phyloP scores from a whole-genome alignment of 2,113 vertebrate species.

The Rhabdornis inornatus region DNA sequence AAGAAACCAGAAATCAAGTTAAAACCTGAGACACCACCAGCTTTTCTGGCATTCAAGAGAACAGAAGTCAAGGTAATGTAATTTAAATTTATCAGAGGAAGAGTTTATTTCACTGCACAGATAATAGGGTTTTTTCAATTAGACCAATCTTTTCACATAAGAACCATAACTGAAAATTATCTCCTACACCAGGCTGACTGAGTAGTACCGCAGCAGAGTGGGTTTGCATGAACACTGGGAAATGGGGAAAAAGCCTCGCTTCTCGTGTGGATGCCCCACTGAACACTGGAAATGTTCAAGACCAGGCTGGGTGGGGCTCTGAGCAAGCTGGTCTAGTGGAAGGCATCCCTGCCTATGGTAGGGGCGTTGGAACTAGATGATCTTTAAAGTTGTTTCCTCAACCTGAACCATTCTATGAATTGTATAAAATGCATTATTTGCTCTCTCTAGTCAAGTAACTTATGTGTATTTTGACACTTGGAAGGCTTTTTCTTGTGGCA shows the following conservation, averaged over 20 bases:
- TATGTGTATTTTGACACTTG: neutral
- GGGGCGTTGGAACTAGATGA: neutral
- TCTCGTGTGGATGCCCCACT: neutral
- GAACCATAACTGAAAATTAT: neutral
- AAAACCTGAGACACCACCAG: constrained; percentile 84
- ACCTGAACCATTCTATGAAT: neutral
- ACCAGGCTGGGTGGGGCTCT: neutral
- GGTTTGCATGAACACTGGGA: neutral
- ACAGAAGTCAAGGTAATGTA: constrained; percentile 90
- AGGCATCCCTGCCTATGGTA: neutral
- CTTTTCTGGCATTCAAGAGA: constrained; percentile 96
- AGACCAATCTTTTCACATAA: neutral
- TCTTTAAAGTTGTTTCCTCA: neutral
- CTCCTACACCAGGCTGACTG: neutral
- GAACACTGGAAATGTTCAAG: neutral
- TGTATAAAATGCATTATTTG: neutral
- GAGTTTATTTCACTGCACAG: neutral
- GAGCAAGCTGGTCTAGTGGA: neutral
- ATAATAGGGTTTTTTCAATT: neutral
- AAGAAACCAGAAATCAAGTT: constrained; percentile 92
- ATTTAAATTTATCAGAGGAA: neutral
- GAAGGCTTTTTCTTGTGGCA: neutral
- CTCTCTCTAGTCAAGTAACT: neutral
- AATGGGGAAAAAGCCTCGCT: rapidly evolving
- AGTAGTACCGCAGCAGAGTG: neutral